Evolutionary conservation across 2,113 vertebrate species (phyloP), one percentile per base, ranked within the genome.

Genomic region (Urocolius indicus): DNA sequence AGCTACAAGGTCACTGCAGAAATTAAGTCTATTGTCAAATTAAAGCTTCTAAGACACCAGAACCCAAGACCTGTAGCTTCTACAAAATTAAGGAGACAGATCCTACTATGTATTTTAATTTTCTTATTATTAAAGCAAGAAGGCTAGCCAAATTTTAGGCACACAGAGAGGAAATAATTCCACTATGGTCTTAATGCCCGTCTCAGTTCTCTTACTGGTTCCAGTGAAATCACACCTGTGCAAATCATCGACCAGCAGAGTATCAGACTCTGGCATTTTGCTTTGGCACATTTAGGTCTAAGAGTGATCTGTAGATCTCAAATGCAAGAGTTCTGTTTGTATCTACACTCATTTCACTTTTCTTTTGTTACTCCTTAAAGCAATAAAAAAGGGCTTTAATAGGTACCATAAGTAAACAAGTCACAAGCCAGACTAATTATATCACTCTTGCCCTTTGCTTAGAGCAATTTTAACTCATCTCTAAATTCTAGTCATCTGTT

Each of bases 401-500:
- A 48, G 1, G 11, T 66, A 92, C 62, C 68, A 87, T 74, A 87
- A 91, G 79, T 51, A 93, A 95, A 95, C 45, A 72, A 89, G 65
- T 84, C 11, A 8, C 78, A 90, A 91, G 69, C 63, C 81, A 81
- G 75, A 86, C 68, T 94, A 96, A 94, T 89, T 94, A 52, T 91
- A 93, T 82, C 82, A 82, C n/a, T 91, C 72, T 63, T 90, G 43
- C 87, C 72, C 84, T 96, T 96, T 85, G 72, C 87, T 95, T 87
- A 84, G 19, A 89, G 75, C 32, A 94, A 73, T 90, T 96, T 90
- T 92, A 93, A 96, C 85, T 95, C 96, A 95, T 95, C 90, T 90
- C 91, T 78, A 90, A 88, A 94, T 91, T 95, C 90, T 71, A 88
- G 88, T 95, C 95, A 93, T 93, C 95, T 97, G 96, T 91, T 97